Percentiles rank a stretch among this genome's conserved stretches.
Conservation (phyloP, 30 jellyfish, hydroid and myxozoan species). For the Turritopsis rubra region DNA sequence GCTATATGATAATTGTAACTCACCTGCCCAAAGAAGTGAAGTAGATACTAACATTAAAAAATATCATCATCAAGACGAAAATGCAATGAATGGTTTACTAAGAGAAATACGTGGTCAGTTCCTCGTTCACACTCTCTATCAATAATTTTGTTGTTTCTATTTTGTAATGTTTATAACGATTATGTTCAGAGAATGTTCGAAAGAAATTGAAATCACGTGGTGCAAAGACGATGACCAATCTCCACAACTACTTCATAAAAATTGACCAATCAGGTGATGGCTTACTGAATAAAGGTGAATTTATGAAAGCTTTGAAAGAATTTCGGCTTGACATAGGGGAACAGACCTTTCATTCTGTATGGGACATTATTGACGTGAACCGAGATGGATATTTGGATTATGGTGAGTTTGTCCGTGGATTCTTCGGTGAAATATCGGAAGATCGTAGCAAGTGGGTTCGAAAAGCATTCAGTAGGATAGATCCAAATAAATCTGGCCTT, state of each 20-base stretch:
- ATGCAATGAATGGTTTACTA: constrained; percentile 33
- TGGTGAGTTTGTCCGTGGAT: constrained; percentile 51
- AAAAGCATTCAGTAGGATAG: constrained; percentile 65
- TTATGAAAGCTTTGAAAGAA: constrained; percentile 47
- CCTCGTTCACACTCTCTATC: background rate
- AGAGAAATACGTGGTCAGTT: constrained; percentile 44
- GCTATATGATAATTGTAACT: constrained; percentile 64
- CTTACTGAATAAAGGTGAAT: constrained; percentile 44
- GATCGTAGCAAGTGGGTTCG: constrained; percentile 54
- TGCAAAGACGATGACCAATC: constrained; percentile 48
- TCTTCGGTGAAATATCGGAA: constrained; percentile 70
- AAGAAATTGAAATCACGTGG: constrained; percentile 55
- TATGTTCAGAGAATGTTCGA: constrained; percentile 22
- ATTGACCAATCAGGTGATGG: constrained; percentile 65
- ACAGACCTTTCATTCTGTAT: constrained; percentile 44
- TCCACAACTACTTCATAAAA: constrained; percentile 48
- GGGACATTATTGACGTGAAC: constrained; percentile 47
- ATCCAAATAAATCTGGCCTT: constrained; percentile 49
- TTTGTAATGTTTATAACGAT: background rate
- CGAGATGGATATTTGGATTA: constrained; percentile 49
- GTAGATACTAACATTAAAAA: constrained; percentile 39
- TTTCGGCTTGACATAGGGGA: constrained; percentile 55
- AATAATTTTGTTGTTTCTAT: background rate
- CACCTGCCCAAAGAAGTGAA: constrained; percentile 31
- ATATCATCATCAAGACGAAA: constrained; percentile 41